These are phyloP conservation scores for Vimba vimba DNA, from an alignment of 2,113 vertebrate species.

Conservation along the genomic window DNA sequence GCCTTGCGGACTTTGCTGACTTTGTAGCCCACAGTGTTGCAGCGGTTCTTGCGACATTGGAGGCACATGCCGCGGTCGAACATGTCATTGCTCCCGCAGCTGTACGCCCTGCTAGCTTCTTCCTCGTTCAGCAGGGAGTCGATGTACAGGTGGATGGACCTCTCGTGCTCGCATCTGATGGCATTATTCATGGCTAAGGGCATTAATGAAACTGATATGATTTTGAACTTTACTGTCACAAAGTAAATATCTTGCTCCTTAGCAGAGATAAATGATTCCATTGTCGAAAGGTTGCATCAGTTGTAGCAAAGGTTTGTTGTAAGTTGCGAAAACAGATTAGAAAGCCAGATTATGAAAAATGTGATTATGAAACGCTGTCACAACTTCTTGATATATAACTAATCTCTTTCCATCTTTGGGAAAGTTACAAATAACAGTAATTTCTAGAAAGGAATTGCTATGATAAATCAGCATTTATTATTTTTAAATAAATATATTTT, in stretches of 20 bases:
- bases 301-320: neutral
- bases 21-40: constrained; percentile 77
- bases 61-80: constrained; percentile 79
- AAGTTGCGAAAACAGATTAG: neutral
- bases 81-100: constrained; percentile 70
- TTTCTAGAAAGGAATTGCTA: neutral
- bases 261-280: neutral
- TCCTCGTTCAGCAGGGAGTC: constrained; percentile 76
- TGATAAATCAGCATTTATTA: neutral
- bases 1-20: constrained; percentile 68
- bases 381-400: neutral
- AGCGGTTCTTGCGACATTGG: constrained; percentile 73
- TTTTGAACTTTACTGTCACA: neutral
- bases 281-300: neutral
- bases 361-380: neutral
- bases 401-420: neutral
- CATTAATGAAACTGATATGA: neutral
- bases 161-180: constrained; percentile 78
- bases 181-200: constrained; percentile 72
- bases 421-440: neutral
- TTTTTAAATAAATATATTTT: neutral
- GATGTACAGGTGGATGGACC: constrained; percentile 80
- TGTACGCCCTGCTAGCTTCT: constrained; percentile 69
- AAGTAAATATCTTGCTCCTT: neutral
- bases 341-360: neutral